Base-by-base conservation (phyloP, 2,113 vertebrate species). In the Empidonax alnorum region DNA sequence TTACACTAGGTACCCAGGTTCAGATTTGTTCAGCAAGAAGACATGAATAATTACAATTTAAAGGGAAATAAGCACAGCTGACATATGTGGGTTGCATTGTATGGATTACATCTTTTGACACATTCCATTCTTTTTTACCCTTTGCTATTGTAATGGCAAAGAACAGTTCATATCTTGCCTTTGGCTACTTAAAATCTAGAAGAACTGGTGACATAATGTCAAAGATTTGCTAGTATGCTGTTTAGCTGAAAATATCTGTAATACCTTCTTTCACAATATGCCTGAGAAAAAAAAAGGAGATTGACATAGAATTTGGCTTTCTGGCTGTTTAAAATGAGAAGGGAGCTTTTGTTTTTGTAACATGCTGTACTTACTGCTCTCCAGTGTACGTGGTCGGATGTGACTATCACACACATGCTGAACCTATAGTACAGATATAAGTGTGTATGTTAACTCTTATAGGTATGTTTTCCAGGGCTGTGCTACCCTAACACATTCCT, bases 401-500 rank as follows among this genome's bases (percentile, higher is more conserved):
- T 86, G 67, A 85, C 50, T 68, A 22, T 61, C 28, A 68, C 37
- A 49, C 63, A 49, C 13, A n/a, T 62, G 28, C 76, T 72, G 76
- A 87, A 90, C 65, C 28, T 78, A 41, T 41, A 49, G 25, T 5
- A 55, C 69, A 68, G 77, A 87, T 79, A 50, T 80, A 84, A 93
- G 52, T 61, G 30, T 58, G n/a, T 84, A 49, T 91, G 82, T 93
- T 97, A 96, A 78, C 86, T 80, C 80, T 95, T 93, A 79, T 20
- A 89, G 90, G 63, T 96, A 63, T 53, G 37, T 68, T 94, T 84
- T 91, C 81, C 66, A 84, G 87, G 66, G 77, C 89, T 95, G 84
- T 93, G 86, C 76, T 86, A 59, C 90, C 86, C 94, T 82, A 94
- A 89, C 74, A 94, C 96, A 92, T 90, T 90, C 94, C 91, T 94